Percentiles rank a stretch among this genome's conserved stretches.
Conservation (phyloP, 2,113 vertebrate species). For the Scalopus aquaticus region DNA sequence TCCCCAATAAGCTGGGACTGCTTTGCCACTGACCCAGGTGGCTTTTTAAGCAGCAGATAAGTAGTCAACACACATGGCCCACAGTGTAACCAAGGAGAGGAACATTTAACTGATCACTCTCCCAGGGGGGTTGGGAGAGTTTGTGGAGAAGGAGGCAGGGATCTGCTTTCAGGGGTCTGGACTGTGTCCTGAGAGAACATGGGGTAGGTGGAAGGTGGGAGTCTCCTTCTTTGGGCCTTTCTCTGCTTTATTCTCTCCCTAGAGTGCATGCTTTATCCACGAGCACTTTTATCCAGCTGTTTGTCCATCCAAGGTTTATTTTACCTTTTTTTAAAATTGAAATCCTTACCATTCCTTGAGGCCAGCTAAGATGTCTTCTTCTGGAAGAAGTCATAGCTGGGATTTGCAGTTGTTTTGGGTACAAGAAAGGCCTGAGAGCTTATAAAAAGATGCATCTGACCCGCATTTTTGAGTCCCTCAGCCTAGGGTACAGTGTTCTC, state of each 20-base stretch:
- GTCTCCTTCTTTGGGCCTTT: background rate
- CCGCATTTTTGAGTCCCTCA: background rate
- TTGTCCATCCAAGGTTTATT: slow-evolving; percentile 15
- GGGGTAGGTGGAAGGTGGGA: too few species aligned
- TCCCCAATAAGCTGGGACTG: slow-evolving; percentile 13
- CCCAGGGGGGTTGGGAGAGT: background rate
- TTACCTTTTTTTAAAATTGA: background rate
- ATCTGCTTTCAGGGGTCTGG: background rate
- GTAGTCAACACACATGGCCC: background rate
- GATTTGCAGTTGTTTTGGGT: background rate
- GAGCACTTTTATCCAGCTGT: background rate
- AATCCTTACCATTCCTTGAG: background rate
- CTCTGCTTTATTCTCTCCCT: background rate
- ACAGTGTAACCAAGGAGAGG: background rate
- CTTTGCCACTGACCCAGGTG: slow-evolving; percentile 22
- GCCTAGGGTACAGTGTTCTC: background rate
- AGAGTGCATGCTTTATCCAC: background rate
- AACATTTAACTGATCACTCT: background rate
- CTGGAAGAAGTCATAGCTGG: background rate
- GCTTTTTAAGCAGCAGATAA: slow-evolving; percentile 44
- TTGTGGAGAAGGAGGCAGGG: background rate
- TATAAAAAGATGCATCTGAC: background rate
- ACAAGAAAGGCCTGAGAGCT: background rate
- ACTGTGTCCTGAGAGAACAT: background rate
- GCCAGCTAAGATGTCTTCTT: background rate